Evolutionary conservation across 1,140 invertebrate species (phyloP).

Genomic region (Heliconius nattereri): DNA sequence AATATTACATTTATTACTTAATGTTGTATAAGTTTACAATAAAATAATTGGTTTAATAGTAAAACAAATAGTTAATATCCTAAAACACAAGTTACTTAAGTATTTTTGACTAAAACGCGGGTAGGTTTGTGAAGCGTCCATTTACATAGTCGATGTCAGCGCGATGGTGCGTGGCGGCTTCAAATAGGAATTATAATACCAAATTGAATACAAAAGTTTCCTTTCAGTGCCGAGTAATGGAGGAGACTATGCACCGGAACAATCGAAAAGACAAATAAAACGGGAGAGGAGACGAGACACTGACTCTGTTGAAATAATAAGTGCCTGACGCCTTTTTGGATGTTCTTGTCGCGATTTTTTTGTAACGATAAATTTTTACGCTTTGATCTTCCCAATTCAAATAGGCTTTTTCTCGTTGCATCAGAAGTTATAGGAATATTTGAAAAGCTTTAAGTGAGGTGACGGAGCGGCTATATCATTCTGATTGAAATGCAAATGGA

Average conservation of each 20-base stretch:
- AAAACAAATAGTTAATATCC: neutral
- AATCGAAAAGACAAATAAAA: conserved; percentile 81
- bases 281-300: conserved; percentile 72
- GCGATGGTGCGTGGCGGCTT: conserved; percentile 80
- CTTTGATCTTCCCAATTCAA: conserved; percentile 80
- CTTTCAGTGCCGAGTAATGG: conserved; percentile 80
- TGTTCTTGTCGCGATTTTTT: conserved; percentile 66
- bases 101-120: conserved; percentile 68
- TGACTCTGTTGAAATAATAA: conserved; percentile 79
- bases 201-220: conserved; percentile 82
- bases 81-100: neutral
- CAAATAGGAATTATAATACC: conserved; percentile 81
- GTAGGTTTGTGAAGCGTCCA: conserved; percentile 75
- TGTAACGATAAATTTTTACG: conserved; percentile 79
- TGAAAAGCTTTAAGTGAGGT: conserved; percentile 79
- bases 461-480: conserved; percentile 75
- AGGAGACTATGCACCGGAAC: conserved; percentile 81
- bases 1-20: no score
- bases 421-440: conserved; percentile 80
- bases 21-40: neutral
- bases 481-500: conserved; percentile 80
- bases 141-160: conserved; percentile 79
- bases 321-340: conserved; percentile 77
- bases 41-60: neutral
- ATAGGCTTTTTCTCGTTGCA: conserved; percentile 76